These are phyloP conservation scores for Muscidifurax raptorellus DNA, from an alignment of 1,140 invertebrate species.

Conservation along the genomic window DNA sequence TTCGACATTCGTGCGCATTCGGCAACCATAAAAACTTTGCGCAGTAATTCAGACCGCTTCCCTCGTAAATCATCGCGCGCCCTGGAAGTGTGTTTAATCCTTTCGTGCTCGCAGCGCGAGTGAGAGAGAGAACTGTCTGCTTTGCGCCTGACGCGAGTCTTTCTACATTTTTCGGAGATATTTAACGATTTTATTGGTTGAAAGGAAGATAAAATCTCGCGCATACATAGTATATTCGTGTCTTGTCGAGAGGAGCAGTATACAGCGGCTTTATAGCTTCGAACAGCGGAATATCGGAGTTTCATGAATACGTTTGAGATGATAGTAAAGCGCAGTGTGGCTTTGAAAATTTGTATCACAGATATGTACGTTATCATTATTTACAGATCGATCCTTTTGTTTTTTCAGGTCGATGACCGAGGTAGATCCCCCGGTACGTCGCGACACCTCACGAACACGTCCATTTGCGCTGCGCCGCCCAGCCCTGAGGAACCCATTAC, in stretches of 20 bases:
- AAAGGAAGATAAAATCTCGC: neutral
- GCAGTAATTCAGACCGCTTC: constrained; percentile 60
- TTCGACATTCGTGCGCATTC: constrained; percentile 49
- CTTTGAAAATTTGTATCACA: neutral
- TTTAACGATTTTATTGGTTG: constrained; percentile 40
- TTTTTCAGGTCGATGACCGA: constrained; percentile 71
- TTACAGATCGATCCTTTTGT: neutral
- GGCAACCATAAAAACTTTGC: constrained; percentile 64
- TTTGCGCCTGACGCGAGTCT: constrained; percentile 30
- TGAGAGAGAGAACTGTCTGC: neutral
- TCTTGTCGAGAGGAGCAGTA: too few relatives aligned
- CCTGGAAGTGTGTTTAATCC: constrained; percentile 63
- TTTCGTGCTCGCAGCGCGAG: constrained; percentile 52
- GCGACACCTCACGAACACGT: constrained; percentile 65
- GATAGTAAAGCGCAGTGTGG: neutral
- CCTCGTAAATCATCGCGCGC: constrained; percentile 61
- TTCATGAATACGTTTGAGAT: neutral
- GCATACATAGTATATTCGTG: neutral
- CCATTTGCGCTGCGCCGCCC: constrained; percentile 67
- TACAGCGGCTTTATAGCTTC: neutral
- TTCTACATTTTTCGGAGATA: constrained; percentile 29
- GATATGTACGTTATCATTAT: neutral
- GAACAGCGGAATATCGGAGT: neutral
- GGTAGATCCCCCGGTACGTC: constrained; percentile 71
- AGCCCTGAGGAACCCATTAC: constrained; percentile 73